Base-by-base conservation (phyloP, 2,888 invertebrate species). In the Cheilosia grossa region DNA sequence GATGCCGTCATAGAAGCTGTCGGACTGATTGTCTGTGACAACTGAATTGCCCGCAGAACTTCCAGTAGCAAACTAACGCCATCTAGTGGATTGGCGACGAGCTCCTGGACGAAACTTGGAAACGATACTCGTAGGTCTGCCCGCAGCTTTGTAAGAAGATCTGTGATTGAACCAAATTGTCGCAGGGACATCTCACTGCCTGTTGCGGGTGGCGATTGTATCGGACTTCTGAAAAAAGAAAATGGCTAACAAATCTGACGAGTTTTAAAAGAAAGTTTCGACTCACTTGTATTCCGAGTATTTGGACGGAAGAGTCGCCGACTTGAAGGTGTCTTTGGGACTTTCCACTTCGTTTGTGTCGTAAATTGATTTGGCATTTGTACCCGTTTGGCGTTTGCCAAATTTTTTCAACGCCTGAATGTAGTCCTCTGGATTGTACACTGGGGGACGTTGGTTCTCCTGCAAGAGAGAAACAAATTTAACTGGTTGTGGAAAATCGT, bases 81-180 rank as follows among this genome's bases (percentile, higher is more conserved):
- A 92, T 98, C 97, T 89, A 97, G 94, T 19, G 97, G 97, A 74
- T 97, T 95, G 67, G 96, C 95, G 0, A 97, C 95, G 91, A 98
- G 98, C 92, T 98, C 98, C 92, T 97, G 97, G 9, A 98, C 96
- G 91, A 98, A 98, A 92, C 98, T 98, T 83, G 97, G 97, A 92
- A 97, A 98, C 0, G 98, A 96, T 56, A 97, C 94, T 87, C 96
- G 93, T 0, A 98, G 93, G 91, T 98, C 98, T 6, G 97, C 95
- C 87, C 96, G 94, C 40, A 98, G 93, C 91, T 98, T 98, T 64
- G 96, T 95, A 69, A 98, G 93, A 27, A 98, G 93, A 91, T 98
- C 98, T 54, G 97, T 96, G 53, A 98, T 95, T 13, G 97, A 96
- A 17, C 96, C 95, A 90, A 97, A 97, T 91, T 97, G 97, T 27